These are phyloP conservation scores for Xiphophorus hellerii DNA, from an alignment of 2,113 vertebrate species.

Conservation along the genomic window DNA sequence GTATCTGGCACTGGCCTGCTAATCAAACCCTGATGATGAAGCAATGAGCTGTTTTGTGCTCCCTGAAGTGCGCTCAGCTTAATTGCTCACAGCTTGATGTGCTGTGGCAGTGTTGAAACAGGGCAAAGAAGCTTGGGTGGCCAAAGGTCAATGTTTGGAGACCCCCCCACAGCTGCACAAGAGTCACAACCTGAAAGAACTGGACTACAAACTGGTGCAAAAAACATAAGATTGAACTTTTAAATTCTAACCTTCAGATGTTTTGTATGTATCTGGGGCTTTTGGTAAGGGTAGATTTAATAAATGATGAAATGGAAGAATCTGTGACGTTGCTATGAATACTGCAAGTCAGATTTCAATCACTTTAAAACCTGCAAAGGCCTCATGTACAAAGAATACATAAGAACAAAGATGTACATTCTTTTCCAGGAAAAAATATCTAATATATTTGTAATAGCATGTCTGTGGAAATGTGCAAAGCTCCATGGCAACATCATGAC, in stretches of 20 bases:
- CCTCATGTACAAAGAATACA: too few species aligned
- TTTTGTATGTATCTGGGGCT: background rate
- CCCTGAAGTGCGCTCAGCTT: background rate
- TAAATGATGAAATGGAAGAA: background rate
- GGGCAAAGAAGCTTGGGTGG: background rate
- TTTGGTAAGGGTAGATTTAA: background rate
- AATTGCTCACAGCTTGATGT: background rate
- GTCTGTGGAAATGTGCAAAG: background rate
- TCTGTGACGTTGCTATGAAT: background rate
- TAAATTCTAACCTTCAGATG: background rate
- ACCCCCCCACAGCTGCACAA: background rate
- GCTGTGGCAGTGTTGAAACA: slow-evolving; percentile 9
- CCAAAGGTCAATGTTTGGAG: background rate
- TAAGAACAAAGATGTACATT: background rate
- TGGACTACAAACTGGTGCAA: background rate
- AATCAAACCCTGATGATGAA: slow-evolving; percentile 22
- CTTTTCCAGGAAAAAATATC: background rate
- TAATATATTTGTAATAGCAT: background rate
- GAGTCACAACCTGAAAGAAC: background rate
- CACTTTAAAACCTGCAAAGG: background rate
- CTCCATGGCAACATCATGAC: background rate
- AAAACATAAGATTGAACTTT: background rate
- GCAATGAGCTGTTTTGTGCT: slow-evolving; percentile 3
- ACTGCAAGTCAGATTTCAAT: background rate
- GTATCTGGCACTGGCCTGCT: background rate